Evolutionary conservation across 2,888 invertebrate genomes (phyloP).

Genomic region (Caenorhabditis macrosperma): DNA sequence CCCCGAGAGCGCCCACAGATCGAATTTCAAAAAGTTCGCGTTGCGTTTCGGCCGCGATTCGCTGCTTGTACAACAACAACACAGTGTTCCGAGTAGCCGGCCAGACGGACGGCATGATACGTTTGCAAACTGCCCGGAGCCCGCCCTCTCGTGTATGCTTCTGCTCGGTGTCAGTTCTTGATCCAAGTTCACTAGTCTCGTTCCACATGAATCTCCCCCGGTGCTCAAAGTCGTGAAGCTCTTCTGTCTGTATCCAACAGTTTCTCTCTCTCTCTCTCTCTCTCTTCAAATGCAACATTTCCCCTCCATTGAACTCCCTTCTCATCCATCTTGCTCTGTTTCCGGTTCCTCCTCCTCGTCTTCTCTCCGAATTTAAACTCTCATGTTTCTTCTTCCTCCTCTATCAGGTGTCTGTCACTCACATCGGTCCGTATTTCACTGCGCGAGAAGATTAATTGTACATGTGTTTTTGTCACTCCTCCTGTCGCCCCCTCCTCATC

Average conservation of each 20-base stretch:
- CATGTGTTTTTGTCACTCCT: conserved; percentile 54
- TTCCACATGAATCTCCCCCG: too few relatives aligned
- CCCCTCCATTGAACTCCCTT: not conserved
- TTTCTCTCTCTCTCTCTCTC: too few relatives aligned
- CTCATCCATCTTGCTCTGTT: not conserved
- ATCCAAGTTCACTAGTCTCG: too few relatives aligned
- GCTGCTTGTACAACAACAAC: not conserved
- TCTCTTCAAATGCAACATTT: too few relatives aligned
- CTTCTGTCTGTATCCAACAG: too few relatives aligned
- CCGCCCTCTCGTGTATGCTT: too few relatives aligned
- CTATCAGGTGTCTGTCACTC: not conserved
- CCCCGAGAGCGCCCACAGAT: conserved; percentile 19
- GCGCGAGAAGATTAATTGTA: conserved; percentile 55
- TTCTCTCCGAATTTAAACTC: not conserved
- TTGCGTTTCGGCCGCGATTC: conserved; percentile 32
- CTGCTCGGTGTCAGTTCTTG: too few relatives aligned
- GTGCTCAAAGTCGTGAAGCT: too few relatives aligned
- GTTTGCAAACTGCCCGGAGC: conserved; percentile 1
- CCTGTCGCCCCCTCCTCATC: conserved; percentile 15
- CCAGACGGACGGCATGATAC: not conserved
- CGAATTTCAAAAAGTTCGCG: conserved; percentile 52
- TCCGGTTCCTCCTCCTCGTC: conserved; percentile 15
- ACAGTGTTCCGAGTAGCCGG: not conserved
- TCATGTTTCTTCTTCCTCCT: not conserved
- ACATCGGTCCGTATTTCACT: conserved; percentile 1